phyloP scores from a whole-genome alignment of 2,797 vertebrate species.

The Hydrocynus forskahlii region DNA sequence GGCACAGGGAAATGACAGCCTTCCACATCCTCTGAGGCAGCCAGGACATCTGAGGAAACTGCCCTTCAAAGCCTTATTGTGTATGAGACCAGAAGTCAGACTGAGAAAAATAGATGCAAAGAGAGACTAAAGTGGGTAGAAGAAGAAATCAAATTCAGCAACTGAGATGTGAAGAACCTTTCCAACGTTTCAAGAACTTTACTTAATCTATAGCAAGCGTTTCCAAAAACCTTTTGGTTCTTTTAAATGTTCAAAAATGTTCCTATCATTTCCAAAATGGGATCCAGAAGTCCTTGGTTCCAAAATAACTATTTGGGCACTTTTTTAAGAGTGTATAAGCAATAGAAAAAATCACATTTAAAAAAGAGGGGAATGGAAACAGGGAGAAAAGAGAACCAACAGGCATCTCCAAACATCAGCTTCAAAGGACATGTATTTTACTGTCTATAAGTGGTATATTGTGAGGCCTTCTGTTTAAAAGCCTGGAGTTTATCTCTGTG shows the following conservation, averaged over 20 bases:
- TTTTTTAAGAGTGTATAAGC: background rate
- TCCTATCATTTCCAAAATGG: too few species aligned
- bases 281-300: background rate
- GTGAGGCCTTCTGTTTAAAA: constrained; percentile 8
- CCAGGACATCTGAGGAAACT: constrained; percentile 52
- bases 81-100: constrained; percentile 33
- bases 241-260: too few species aligned
- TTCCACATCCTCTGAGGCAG: constrained; percentile 50
- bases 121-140: constrained; percentile 49
- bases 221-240: too few species aligned
- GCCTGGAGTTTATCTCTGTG: constrained; percentile 1
- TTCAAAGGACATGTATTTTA: constrained; percentile 23
- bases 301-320: background rate
- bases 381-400: too few species aligned
- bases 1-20: constrained; percentile 53
- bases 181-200: too few species aligned
- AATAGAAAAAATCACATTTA: background rate
- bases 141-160: background rate
- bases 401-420: background rate
- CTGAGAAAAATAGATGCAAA: constrained; percentile 40
- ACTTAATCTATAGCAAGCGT: too few species aligned
- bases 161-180: too few species aligned
- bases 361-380: background rate
- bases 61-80: constrained; percentile 44
- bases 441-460: background rate